A percentile compares a stretch with the other conserved stretches of the same genome.
Evolutionary conservation across 2,113 vertebrate genomes (phyloP).

Genomic region (Sander vitreus): DNA sequence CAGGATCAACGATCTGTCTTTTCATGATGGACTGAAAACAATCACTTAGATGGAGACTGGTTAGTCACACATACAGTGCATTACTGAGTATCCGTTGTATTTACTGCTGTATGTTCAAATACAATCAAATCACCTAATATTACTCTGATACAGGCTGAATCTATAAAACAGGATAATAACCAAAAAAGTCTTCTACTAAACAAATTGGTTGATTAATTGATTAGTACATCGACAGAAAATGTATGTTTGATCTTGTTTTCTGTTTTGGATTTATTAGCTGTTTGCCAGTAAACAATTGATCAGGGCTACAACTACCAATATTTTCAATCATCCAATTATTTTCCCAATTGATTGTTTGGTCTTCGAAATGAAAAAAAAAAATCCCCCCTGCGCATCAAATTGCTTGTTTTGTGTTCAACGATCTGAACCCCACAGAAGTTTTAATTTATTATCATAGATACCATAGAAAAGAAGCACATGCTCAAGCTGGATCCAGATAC

Average conservation of each 20-base stretch:
- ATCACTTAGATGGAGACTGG: not conserved
- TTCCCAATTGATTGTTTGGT: not conserved
- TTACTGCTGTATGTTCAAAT: not conserved
- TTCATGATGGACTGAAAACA: conserved; percentile 8
- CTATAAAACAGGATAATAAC: not conserved
- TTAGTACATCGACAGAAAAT: not conserved
- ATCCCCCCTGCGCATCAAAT: not conserved
- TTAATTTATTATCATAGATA: not conserved
- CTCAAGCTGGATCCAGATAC: not conserved
- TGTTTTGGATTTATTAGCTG: not conserved
- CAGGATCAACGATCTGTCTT: conserved; percentile 47
- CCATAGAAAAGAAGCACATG: not conserved
- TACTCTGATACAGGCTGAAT: not conserved
- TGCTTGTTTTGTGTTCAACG: not conserved
- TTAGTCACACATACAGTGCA: not conserved
- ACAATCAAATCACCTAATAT: not conserved
- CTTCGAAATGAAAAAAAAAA: not conserved
- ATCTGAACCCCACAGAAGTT: not conserved
- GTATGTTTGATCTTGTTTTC: not conserved
- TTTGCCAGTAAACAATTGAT: not conserved
- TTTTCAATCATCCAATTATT: not conserved
- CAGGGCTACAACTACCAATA: not conserved
- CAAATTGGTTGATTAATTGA: not conserved
- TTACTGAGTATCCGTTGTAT: conserved; percentile 1
- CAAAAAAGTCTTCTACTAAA: not conserved